A percentile compares a stretch with the other conserved stretches of the same genome.
These are phyloP conservation scores for Lepidurus apus DNA, from an alignment of 1,140 invertebrate genomes.

Conservation along the genomic window DNA sequence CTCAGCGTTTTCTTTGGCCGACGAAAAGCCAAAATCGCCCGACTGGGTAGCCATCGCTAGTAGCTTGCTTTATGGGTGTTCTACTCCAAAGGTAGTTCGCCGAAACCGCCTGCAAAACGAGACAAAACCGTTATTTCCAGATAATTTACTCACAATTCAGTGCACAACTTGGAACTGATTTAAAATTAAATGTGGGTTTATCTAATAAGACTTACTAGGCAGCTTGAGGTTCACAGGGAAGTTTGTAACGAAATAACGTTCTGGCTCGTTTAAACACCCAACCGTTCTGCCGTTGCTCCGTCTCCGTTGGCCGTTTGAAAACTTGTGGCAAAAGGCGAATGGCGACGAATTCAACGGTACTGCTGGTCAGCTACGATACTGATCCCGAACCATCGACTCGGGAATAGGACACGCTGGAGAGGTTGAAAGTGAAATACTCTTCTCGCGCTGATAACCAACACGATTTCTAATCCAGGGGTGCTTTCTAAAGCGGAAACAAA, in stretches of 20 bases:
- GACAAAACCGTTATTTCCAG: no score
- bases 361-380: background rate
- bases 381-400: background rate
- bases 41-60: background rate
- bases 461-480: background rate
- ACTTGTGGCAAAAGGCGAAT: background rate
- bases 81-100: background rate
- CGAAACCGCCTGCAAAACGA: background rate
- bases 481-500: background rate
- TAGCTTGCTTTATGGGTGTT: background rate
- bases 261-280: background rate
- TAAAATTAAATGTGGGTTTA: background rate
- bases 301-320: slow-evolving; percentile 1
- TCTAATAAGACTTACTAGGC: background rate
- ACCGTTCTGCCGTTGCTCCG: background rate
- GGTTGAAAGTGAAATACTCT: background rate
- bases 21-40: background rate
- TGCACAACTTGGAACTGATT: no score
- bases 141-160: no score
- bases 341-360: slow-evolving; percentile 3
- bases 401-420: slow-evolving; percentile 11
- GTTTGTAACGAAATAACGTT: background rate
- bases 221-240: background rate
- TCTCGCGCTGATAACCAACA: slow-evolving; percentile 2
- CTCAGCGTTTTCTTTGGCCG: background rate